Conservation (phyloP, 2,888 invertebrate species). For the Eilema sororculum region DNA sequence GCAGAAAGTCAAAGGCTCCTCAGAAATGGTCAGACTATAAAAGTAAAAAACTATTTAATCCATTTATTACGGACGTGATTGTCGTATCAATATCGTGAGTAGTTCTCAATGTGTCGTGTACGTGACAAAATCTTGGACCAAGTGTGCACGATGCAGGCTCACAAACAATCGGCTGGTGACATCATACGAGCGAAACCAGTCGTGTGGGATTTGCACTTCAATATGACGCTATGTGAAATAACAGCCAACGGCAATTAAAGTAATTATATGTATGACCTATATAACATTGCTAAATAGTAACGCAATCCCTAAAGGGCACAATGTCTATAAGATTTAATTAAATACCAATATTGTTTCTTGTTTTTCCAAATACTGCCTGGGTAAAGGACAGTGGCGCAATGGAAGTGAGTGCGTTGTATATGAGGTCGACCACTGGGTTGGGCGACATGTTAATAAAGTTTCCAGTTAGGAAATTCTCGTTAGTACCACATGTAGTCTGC, state of each 20-base stretch:
- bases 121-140: conserved; percentile 28
- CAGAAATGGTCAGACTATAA: neutral
- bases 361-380: neutral
- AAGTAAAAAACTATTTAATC: neutral
- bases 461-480: too few species aligned
- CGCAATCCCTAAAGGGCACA: neutral
- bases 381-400: neutral
- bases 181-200: conserved; percentile 29
- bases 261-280: neutral
- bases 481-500: too few species aligned
- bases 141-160: conserved; percentile 6
- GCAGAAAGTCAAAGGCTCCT: neutral
- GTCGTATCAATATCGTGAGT: conserved; percentile 10
- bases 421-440: too few species aligned
- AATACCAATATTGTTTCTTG: neutral
- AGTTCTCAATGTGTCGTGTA: conserved; percentile 15
- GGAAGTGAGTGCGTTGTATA: neutral
- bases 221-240: conserved; percentile 32
- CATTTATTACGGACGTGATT: conserved; percentile 20
- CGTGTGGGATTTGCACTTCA: conserved; percentile 21
- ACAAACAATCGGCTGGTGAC: conserved; percentile 18
- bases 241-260: conserved; percentile 22
- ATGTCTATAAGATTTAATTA: neutral
- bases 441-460: too few species aligned
- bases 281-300: neutral